Conservation (phyloP, 2,797 vertebrate genomes). For the Falco naumanni region DNA sequence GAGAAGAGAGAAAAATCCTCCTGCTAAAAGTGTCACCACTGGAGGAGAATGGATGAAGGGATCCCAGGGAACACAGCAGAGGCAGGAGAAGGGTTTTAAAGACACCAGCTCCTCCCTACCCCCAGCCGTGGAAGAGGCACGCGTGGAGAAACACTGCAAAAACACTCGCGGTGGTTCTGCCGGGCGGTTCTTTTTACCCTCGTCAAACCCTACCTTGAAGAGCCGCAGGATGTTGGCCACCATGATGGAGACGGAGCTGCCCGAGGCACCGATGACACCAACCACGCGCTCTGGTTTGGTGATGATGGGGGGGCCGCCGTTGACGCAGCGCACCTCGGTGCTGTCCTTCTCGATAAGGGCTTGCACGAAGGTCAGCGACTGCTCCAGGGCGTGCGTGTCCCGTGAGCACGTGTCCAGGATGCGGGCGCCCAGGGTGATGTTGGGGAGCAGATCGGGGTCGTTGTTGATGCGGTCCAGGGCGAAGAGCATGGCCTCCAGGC, state of each 20-base stretch:
- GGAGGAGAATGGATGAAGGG: background rate
- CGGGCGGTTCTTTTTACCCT: constrained; percentile 7
- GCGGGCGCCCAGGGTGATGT: constrained; percentile 94
- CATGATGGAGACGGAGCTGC: constrained; percentile 98
- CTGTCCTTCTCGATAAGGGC: constrained; percentile 96
- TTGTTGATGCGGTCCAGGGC: constrained; percentile 97
- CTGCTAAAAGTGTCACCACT: background rate
- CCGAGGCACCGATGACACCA: constrained; percentile 93
- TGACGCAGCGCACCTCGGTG: constrained; percentile 92
- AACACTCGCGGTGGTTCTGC: background rate
- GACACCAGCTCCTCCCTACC: background rate
- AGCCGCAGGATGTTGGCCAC: constrained; percentile 97
- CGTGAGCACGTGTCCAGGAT: constrained; percentile 96
- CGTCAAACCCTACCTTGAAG: constrained; percentile 87
- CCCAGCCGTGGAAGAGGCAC: background rate
- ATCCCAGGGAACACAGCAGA: background rate
- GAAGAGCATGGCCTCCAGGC: constrained; percentile 96
- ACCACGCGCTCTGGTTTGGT: constrained; percentile 94
- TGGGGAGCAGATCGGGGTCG: constrained; percentile 93
- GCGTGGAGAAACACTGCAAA: background rate
- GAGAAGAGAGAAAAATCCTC: background rate
- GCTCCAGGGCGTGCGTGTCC: constrained; percentile 95
- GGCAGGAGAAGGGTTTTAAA: constrained; percentile 18
- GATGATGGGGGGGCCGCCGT: constrained; percentile 94
- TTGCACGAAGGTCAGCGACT: constrained; percentile 96